Evolutionary conservation across 2,888 invertebrate genomes (phyloP).

Genomic region (Agrotis segetum): DNA sequence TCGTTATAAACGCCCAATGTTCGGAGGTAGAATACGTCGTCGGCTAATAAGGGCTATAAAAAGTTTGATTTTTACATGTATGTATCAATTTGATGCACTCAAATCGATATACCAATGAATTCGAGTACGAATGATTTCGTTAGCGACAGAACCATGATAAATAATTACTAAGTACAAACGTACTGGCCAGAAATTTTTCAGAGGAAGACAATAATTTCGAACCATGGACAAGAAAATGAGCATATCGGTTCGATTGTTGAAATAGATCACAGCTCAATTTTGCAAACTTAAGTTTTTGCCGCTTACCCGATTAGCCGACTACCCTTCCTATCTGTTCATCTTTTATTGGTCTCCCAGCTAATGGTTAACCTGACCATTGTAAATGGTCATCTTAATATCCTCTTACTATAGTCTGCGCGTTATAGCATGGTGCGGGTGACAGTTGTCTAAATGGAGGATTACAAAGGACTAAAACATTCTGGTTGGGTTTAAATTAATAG

Average conservation of each 20-base stretch:
- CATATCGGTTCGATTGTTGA: constrained; percentile 16
- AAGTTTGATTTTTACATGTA: constrained; percentile 11
- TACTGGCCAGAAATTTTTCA: constrained; percentile 12
- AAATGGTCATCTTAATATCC: constrained; percentile 13
- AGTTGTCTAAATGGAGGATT: too few relatives aligned
- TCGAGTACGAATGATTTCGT: constrained; percentile 35
- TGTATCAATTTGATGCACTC: constrained; percentile 27
- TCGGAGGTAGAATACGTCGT: constrained; percentile 60
- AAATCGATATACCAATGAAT: constrained; percentile 36
- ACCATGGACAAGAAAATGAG: constrained; percentile 33
- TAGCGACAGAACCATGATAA: constrained; percentile 27
- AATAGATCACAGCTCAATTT: constrained; percentile 50
- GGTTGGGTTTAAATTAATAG: too few relatives aligned
- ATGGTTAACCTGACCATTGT: constrained; percentile 1
- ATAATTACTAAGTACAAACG: constrained; percentile 28
- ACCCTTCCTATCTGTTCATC: constrained; percentile 17
- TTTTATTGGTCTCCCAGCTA: not conserved
- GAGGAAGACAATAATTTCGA: constrained; percentile 50
- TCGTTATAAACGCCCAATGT: constrained; percentile 45
- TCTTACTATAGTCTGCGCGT: too few relatives aligned
- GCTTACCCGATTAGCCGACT: constrained; percentile 55
- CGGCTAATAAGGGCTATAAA: constrained; percentile 42
- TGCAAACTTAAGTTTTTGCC: constrained; percentile 21
- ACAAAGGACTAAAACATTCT: too few relatives aligned
- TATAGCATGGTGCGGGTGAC: too few relatives aligned